These are phyloP conservation scores for Drosophila quinaria DNA, from an alignment of 2,888 invertebrate genomes.

Conservation along the genomic window DNA sequence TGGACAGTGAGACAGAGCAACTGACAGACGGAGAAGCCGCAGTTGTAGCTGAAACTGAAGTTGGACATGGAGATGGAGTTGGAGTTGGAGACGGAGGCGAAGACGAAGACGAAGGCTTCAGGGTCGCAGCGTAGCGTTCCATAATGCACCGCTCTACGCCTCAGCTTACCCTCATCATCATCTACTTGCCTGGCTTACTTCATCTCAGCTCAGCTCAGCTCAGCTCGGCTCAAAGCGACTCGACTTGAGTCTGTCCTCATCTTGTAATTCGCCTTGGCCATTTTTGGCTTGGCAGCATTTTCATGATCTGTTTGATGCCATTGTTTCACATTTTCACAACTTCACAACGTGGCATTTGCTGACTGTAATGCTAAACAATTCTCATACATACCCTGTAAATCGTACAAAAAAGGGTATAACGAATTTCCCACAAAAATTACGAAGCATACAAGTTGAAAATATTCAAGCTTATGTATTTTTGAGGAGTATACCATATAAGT, in stretches of 20 bases:
- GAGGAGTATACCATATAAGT: not conserved
- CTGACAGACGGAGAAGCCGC: conserved; percentile 15
- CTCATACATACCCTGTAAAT: conserved; percentile 30
- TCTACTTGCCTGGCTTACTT: conserved; percentile 7
- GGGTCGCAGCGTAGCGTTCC: conserved; percentile 40
- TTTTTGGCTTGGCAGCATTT: conserved; percentile 66
- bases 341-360: conserved; percentile 53
- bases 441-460: too few species aligned
- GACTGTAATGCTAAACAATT: conserved; percentile 48
- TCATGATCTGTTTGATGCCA: conserved; percentile 67
- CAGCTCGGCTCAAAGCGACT: not conserved
- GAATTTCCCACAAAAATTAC: not conserved
- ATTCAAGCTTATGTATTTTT: not conserved
- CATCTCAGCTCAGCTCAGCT: conserved; percentile 3
- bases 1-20: conserved; percentile 8
- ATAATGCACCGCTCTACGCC: conserved; percentile 13
- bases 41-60: conserved; percentile 34
- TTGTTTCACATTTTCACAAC: conserved; percentile 75
- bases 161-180: conserved; percentile 11
- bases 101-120: conserved; percentile 41
- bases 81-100: conserved; percentile 23
- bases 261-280: conserved; percentile 70
- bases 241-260: conserved; percentile 10
- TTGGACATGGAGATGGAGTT: not conserved
- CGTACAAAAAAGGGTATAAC: not conserved